Evolutionary conservation across 1,140 invertebrate species (phyloP), one percentile per base, ranked within the genome.

Genomic region (Cecropterus lyciades): DNA sequence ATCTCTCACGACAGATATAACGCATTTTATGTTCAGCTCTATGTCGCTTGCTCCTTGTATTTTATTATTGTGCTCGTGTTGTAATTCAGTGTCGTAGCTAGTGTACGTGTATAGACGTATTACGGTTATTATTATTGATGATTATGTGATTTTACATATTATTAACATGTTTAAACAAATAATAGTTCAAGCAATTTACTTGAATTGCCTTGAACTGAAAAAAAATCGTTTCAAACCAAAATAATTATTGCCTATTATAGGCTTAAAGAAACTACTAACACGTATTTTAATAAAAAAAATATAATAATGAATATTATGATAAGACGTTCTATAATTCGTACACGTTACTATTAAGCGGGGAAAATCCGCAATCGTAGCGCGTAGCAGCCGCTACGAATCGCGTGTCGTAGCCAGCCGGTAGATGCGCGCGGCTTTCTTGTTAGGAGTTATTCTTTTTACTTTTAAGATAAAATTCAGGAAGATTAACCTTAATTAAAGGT

Each of bases 311-410:
- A 20, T 20, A 20, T 20, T 20, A 20, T 20, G 5, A 20, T 20
- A 20, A n/a, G n/a, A n/a, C n/a, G n/a, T n/a, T n/a, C 20, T 20
- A 20, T 20, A 20, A n/a, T n/a, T n/a, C n/a, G n/a, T n/a, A n/a
- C n/a, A 20, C 20, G 20, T 2, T 20, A 20, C 5, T 1, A 14
- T 43, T 43, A 14, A 2, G 46, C 4, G 16, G 16, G 11, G 45
- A 17, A 49, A 49, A 49, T 11, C 16, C 16, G 17, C 8, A 17
- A 43, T 20, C 75, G 82, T 81, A 84, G 72, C 62, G 20, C 85
- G 84, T 88, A 86, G 85, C 79, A 82, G 79, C 85, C 62, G 75
- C 82, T 88, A 88, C 85, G 85, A 52, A 40, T 13, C 46, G 49
- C 40, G 59, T 67, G 66, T n/a, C 73, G 77, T 74, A 75, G 77